Evolutionary conservation across 1,140 invertebrate genomes (phyloP), one percentile per base, ranked within the genome.

Genomic region (Drosophila erecta): DNA sequence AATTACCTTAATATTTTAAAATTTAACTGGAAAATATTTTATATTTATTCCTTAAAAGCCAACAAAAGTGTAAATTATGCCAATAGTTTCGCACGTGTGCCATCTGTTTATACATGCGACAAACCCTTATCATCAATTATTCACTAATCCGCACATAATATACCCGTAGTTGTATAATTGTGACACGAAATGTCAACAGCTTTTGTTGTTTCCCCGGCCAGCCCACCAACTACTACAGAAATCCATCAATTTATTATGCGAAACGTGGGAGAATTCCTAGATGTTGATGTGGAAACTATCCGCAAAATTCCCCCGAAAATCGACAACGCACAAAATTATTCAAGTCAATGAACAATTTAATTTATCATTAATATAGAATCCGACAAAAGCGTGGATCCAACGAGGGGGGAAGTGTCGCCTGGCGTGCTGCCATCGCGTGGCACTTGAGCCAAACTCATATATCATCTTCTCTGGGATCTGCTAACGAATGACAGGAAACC

Each of bases 291-390:
- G 59, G 40, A 80, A 85, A 84, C 77, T 86, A 78, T 86, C 60
- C 72, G 43, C 41, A 58, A 51, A 70, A 55, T 44, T 69, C 60
- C 77, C 74, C 76, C 49, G 60, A 57, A 78, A 58, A 76, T 44
- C 78, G 83, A 81, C 81, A 75, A 81, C 78, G 76, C 84, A 89
- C 76, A 89, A 80, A 89, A 89, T 89, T 89, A 89, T 89, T 89
- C 84, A 89, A 89, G 84, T 89, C 84, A 89, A 89, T 89, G 84
- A 89, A 89, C 84, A 89, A 89, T 89, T 89, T 89, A 89, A 89
- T 89, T 89, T 89, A 89, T 89, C 84, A 89, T 89, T 89, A 89
- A 89, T 89, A 89, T 89, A 89, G 89, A 89, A 89, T 83, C 84
- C 72, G 84, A 87, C 83, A 87, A 22, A 69, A 35, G 41, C 27